A percentile compares a stretch with the other conserved stretches of the same genome.
These are phyloP conservation scores for Drosophila bocki DNA, from an alignment of 1,140 invertebrate species.

Conservation along the genomic window DNA sequence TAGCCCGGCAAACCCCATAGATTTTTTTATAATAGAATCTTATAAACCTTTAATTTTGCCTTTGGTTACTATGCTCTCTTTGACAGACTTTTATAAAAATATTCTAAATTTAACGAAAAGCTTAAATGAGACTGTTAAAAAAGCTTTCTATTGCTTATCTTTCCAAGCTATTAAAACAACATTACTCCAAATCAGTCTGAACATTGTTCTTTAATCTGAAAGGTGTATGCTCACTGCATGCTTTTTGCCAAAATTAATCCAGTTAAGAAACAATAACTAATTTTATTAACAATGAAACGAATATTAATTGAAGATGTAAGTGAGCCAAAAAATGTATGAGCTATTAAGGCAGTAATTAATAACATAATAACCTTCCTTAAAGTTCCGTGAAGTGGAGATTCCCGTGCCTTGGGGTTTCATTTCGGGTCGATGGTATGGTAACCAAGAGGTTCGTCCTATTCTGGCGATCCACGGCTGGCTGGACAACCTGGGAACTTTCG, in stretches of 20 bases:
- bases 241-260: neutral
- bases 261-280: neutral
- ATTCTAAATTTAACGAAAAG: neutral
- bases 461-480: slow-evolving; percentile 91
- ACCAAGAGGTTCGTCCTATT: slow-evolving; percentile 87
- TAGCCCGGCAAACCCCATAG: no score
- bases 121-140: neutral
- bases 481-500: slow-evolving; percentile 90
- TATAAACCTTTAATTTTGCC: no score
- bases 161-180: no score
- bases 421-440: slow-evolving; percentile 89
- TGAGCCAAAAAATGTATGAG: neutral
- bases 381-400: slow-evolving; percentile 87
- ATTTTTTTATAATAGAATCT: no score
- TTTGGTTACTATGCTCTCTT: slow-evolving; percentile 3
- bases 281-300: neutral
- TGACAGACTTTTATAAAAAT: neutral
- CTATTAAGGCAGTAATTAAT: neutral
- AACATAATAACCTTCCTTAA: neutral
- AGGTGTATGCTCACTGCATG: neutral
- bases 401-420: slow-evolving; percentile 88
- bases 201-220: neutral
- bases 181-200: neutral
- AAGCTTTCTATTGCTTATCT: slow-evolving; percentile 4
- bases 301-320: slow-evolving; percentile 1